Base-by-base conservation (phyloP, 2,113 vertebrate genomes). In the Felis chaus region DNA sequence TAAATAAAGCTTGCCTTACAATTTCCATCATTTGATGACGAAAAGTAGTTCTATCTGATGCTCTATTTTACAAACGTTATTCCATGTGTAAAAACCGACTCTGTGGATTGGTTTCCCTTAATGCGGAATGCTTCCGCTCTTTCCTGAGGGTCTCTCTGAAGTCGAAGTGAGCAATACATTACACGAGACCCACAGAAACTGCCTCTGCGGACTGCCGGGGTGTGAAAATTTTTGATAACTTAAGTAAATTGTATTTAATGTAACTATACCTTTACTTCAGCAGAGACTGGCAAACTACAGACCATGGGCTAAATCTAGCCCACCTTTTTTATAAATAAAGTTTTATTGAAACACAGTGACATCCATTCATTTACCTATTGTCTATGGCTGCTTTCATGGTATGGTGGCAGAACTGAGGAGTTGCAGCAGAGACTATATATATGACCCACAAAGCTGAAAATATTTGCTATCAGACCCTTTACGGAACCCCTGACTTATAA, bases 1-100 rank as follows among this genome's bases (percentile, higher is more conserved):
- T 55, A 90, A 95, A n/a, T 85, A 91, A 81, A 90, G 80, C 95
- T 98, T 91, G 74, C 93, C 39, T 97, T 4, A 27, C 21, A 96
- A 65, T 96, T 39, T 92, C 88, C 63, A 57, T 74, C 53, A 53
- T 80, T 95, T 93, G 86, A 92, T 95, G 92, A 97, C 23, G 78
- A 91, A 57, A 95, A 76, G 25, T 33, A 73, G 10, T 95, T 98
- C 55, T 73, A 25, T 15, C 18, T 48, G 57, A 80, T 89, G 31
- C n/a, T 81, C 12, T 83, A 5, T 65, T 92, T 92, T 85, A 81
- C 11, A 68, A 41, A 81, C 89, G 29, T 50, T 53, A 23, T 90
- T 92, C 6, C 31, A 65, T 66, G 18, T 41, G 29, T 80, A 31
- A 78, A 97, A 88, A 33, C 45, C 3, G 68, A 39, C 73, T 45